Percentiles rank a stretch among this genome's conserved stretches.
These are phyloP conservation scores for Chiridota heheva DNA, from an alignment of 35 echinoderm and acorn worm species.

Conservation along the genomic window DNA sequence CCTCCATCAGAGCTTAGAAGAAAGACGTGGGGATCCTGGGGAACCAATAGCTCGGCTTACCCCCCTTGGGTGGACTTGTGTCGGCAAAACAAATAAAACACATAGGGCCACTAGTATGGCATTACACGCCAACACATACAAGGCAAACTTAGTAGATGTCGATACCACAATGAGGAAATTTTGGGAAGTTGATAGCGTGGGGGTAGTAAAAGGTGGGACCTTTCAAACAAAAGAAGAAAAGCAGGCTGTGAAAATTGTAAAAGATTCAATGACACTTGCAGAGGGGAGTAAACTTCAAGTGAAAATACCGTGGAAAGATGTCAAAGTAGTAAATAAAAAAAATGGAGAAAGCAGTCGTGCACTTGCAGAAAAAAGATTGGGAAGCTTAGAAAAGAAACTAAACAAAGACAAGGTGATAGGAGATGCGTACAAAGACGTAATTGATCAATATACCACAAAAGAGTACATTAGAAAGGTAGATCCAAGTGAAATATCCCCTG, in stretches of 20 bases:
- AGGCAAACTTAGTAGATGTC: neutral
- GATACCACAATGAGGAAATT: constrained; percentile 11
- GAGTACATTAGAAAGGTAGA: constrained; percentile 29
- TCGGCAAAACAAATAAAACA: constrained; percentile 8
- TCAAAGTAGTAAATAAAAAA: neutral
- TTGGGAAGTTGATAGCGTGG: constrained; percentile 1
- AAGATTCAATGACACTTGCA: neutral
- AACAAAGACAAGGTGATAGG: neutral
- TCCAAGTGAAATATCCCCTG: neutral
- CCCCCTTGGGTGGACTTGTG: constrained; percentile 35
- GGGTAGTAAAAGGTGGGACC: neutral
- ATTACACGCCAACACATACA: neutral
- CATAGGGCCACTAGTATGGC: neutral
- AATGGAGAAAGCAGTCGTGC: neutral
- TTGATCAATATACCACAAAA: constrained; percentile 13
- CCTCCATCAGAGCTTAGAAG: neutral
- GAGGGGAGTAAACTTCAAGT: neutral
- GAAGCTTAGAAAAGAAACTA: constrained; percentile 19
- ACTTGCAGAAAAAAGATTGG: constrained; percentile 6
- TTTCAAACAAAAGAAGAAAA: constrained; percentile 11
- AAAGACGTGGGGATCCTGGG: neutral
- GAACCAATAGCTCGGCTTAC: constrained; percentile 48
- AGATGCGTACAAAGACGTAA: constrained; percentile 14
- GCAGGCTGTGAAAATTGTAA: neutral
- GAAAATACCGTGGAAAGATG: constrained; percentile 21